Evolutionary conservation across 2,113 vertebrate species (phyloP).

Genomic region (Brienomyrus brachyistius): DNA sequence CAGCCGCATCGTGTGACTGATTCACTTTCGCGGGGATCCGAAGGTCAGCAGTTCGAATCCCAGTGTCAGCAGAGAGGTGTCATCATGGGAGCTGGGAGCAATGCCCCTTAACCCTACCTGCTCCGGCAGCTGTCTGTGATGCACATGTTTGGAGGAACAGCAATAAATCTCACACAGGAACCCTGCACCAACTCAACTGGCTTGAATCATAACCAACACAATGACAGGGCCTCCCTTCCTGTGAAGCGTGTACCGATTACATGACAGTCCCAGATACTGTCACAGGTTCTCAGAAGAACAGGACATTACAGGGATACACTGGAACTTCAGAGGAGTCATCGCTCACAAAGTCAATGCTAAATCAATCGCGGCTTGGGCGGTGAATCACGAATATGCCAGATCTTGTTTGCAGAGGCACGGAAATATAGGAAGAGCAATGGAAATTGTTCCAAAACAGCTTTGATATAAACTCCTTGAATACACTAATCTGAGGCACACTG

Average conservation of each 20-base stretch:
- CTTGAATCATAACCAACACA: neutral
- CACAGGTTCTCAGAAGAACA: neutral
- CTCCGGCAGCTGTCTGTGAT: neutral
- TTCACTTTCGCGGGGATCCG: neutral
- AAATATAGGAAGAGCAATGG: neutral
- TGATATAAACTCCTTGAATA: neutral
- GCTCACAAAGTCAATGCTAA: neutral
- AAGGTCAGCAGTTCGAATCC: neutral
- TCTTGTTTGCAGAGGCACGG: neutral
- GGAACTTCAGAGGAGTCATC: neutral
- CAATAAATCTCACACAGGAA: neutral
- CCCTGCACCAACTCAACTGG: neutral
- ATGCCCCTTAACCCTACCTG: neutral
- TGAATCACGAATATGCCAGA: neutral
- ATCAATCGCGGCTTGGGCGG: neutral
- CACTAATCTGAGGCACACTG: neutral
- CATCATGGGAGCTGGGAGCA: neutral
- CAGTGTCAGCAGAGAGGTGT: neutral
- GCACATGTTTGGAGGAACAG: neutral
- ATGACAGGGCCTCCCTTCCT: neutral
- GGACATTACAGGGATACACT: neutral
- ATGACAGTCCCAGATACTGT: neutral
- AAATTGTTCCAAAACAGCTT: constrained; percentile 2
- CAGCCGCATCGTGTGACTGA: neutral
- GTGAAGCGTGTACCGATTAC: neutral